phyloP scores from a whole-genome alignment of 1,140 invertebrate species.

The Lethocerus indicus region DNA sequence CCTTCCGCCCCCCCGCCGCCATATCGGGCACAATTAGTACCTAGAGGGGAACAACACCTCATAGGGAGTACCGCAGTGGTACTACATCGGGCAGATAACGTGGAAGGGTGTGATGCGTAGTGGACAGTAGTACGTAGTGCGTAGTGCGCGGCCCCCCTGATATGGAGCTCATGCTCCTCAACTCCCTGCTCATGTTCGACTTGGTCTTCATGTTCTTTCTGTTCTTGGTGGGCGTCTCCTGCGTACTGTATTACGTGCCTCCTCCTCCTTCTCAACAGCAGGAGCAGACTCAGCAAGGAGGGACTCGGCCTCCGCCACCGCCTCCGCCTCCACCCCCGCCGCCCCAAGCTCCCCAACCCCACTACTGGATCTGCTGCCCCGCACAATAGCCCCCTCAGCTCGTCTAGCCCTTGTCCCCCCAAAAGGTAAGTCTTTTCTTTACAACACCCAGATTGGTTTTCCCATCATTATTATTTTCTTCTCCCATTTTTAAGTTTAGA shows the following conservation, averaged over 20 bases:
- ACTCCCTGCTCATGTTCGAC: slow-evolving; percentile 72
- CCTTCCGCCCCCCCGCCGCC: no score
- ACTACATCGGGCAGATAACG: no score
- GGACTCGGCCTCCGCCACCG: slow-evolving; percentile 23
- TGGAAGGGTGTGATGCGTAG: no score
- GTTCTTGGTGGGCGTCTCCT: slow-evolving; percentile 62
- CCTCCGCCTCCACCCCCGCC: slow-evolving; percentile 24
- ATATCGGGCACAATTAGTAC: no score
- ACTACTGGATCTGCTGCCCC: slow-evolving; percentile 12
- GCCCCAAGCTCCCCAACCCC: slow-evolving; percentile 19
- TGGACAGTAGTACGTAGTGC: no score
- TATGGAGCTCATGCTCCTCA: slow-evolving; percentile 67
- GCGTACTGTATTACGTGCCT: slow-evolving; percentile 60
- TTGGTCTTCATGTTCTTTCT: slow-evolving; percentile 70
- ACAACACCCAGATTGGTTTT: no score
- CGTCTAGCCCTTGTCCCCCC: slow-evolving; percentile 10
- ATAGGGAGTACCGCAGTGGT: no score
- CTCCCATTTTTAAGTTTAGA: no score
- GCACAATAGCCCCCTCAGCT: slow-evolving; percentile 7
- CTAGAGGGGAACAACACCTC: no score
- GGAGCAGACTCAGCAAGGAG: no score
- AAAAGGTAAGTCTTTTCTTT: no score
- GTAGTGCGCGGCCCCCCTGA: slow-evolving; percentile 17
- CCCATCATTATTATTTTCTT: no score
- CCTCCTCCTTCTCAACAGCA: slow-evolving; percentile 14